phyloP scores from a whole-genome alignment of 1,140 invertebrate genomes.

The Zeugodacus cucurbitae region DNA sequence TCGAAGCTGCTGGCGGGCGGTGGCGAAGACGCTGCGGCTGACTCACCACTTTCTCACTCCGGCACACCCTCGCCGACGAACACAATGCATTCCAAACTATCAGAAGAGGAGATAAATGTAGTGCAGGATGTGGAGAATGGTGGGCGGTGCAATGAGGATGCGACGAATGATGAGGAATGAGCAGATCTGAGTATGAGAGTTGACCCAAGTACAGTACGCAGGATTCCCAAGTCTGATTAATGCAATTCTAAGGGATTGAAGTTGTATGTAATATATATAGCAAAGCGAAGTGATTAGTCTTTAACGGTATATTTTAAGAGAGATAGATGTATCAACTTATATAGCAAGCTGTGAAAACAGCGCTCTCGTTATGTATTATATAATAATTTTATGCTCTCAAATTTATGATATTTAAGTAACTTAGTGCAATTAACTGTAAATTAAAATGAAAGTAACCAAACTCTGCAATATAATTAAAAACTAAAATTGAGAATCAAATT shows the following conservation, averaged over 20 bases:
- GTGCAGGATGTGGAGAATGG: conserved; percentile 70
- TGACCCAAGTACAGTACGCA: background rate
- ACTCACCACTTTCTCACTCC: background rate
- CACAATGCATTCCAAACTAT: conserved; percentile 54
- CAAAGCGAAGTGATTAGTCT: background rate
- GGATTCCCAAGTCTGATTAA: conserved; percentile 17
- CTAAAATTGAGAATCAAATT: background rate
- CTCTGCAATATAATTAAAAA: background rate
- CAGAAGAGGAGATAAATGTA: conserved; percentile 81
- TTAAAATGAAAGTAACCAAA: background rate
- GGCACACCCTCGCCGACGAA: conserved; percentile 38
- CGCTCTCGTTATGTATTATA: background rate
- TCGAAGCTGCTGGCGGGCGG: background rate
- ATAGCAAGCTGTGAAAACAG: background rate
- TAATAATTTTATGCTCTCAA: background rate
- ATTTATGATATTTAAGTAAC: background rate
- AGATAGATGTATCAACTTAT: background rate
- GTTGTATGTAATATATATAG: background rate
- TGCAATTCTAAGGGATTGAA: background rate
- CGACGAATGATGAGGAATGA: background rate
- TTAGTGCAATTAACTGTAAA: conserved; percentile 21
- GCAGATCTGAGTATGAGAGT: background rate
- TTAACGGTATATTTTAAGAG: background rate
- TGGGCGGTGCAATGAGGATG: background rate
- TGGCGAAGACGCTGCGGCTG: background rate